Base-by-base conservation (phyloP, 2,797 vertebrate species). In the Pangasius krempfi region DNA sequence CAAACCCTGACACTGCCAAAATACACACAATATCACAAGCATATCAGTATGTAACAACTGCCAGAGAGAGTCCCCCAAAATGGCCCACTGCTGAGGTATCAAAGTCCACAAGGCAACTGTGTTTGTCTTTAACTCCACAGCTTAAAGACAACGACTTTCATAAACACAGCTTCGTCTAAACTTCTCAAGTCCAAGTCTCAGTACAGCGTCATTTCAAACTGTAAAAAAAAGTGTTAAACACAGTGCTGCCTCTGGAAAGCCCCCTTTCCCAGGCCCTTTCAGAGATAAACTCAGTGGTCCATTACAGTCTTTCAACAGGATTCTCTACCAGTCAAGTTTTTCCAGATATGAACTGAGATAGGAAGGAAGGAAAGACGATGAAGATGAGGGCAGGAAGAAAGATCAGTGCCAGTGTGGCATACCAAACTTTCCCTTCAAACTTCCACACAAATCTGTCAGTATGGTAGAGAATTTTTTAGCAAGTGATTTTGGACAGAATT, bases 1-100 rank as follows among this genome's bases (percentile, higher is more conserved):
- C 82, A 82, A 86, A 87, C 66, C 33, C 81, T 76, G 80, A 82
- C 76, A 40, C 66, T 86, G 91, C 88, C 91, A 91, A 90, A 88
- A 87, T 52, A 90, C 68, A 91, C 91, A 90, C 54, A 54, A 14
- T 70, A 88, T 86, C 58, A 82, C 52, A 76, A 72, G 3, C 0
- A 18, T 0, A 88, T 9, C 83, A 54, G 84, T 64, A 75, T 54
- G 73, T 68, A 88, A 88, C 80, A 90, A 78, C 85, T 56, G 86
- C 84, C 75, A 54, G 40, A 27, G 20, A 89, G 88, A 86, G 60
- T 70, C 58, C 81, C 84, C 72, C 80, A 47, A 52, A 88, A 68
- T 50, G 25, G 27, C 54, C 79, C 52, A 37, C 79, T 37, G 81
- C 58, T 68, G 81, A 82, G 85, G 87, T 88, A 79, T 85, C 84